Evolutionary conservation across 1,140 invertebrate genomes (phyloP), one percentile per base, ranked within the genome.

Genomic region (Nasonia vitripennis): DNA sequence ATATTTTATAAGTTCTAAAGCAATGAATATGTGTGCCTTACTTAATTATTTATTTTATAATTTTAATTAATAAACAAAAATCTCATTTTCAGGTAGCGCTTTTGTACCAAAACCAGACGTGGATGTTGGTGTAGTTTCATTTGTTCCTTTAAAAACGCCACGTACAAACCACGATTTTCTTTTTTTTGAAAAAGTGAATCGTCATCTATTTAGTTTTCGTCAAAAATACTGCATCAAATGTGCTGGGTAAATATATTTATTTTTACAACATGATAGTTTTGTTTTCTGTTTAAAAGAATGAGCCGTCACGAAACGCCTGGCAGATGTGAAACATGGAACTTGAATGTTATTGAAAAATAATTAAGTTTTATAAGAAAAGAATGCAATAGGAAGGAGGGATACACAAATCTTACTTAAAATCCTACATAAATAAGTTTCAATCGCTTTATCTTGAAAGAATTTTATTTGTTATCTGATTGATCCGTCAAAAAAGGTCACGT

Each of bases 21-120:
- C 27, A 27, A 27, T 27, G 27, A 27, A 27, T 27, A 27, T 27
- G 0, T 27, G 27, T 27, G 1, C 27, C 27, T 27, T 27, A 27
- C 27, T 27, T 9, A 75, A 45, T 77, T 77, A 51, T 12, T 55
- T 51, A 17, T 31, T n/a, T 55, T n/a, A 27, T 78, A 7, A 27
- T 51, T 31, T 23, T 51, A 37, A 48, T 37, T 0, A n/a, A 67
- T 12, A 62, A 14, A 80, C n/a, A 17, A n/a, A 31, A 51, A 78
- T 62, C 51, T 7, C 45, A 1, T 48, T 93, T 92, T 34, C 85
- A 96, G 96, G 96, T 12, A 94, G 92, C 87, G 96, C 96, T 10
- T 99, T 99, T 95, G 94, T 99, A 74, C 99, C 99, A 0, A 95
- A 97, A 90, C 98, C 99, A 0, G 95, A 99, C 81, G 98, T 99